Evolutionary conservation across 2,888 invertebrate species (phyloP), one percentile per base, ranked within the genome.

Genomic region (Saturnia japonica): DNA sequence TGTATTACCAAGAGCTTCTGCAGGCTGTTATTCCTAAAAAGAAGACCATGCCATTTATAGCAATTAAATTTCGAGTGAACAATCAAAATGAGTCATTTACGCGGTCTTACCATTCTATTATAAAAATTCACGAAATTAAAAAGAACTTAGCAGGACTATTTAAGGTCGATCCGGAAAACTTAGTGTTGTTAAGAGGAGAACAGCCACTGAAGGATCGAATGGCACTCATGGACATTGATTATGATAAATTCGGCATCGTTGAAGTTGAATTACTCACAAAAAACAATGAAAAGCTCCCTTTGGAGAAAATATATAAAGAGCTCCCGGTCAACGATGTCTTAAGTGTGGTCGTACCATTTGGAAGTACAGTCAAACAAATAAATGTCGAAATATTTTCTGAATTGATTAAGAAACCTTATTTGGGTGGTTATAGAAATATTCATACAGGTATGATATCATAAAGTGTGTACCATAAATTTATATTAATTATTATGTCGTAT

Each of bases 381-480:
- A 94, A 93, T 76, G 94, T 94, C 19, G 94, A 94, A 85, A 86
- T 94, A 81, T 93, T 93, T 76, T 88, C 85, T 12, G 86, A 89
- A 40, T 86, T 85, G 0, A 96, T 96, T 54, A 83, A 93, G 60
- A 98, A 98, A 83, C 97, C 97, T 0, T 97, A 96, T 90, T 88
- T 96, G 76, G 97, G 98, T 69, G 98, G 98, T 47, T 98, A 96
- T 88, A 94, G 95, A 73, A 95, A 98, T 86, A 95, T 95, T 76
- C 84, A 94, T 69, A 97, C 96, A 71, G 96, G 96, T 94, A 85
- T 54, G 54, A 54, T 14, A 25, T 60, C 0, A 28, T 14, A 60
- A 60, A 60, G 14, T 28, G 14, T 12, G 11, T 28, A 34, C 6
- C 6, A 34, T 34, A 6, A 34, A 4, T 2, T 34, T 34, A 34